Base-by-base conservation (phyloP, 2,888 invertebrate genomes). In the Agonopterix subpropinquella region DNA sequence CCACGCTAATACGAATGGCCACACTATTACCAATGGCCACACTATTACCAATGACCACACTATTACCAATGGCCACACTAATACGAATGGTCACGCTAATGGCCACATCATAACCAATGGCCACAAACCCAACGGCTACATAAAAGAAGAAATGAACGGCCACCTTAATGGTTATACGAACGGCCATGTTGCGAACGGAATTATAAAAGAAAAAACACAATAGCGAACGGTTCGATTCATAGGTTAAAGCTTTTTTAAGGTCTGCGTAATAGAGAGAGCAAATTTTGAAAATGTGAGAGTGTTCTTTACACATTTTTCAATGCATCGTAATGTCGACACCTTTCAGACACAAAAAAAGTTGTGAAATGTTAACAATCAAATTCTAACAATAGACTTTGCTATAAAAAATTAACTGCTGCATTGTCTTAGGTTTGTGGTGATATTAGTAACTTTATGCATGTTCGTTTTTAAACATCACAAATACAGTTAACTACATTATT, bases 201-300 rank as follows among this genome's bases (percentile, higher is more conserved):
- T 67, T 67, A 70, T 67, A 18, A 86, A 86, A 65, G 75, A 79
- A 65, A 86, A 86, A 69, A 60, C 77, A 58, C 86, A 81, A 68
- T 86, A 86, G 65, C 55, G 55, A 48, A 48, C 46, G 50, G 37
- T 11, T 42, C 39, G 9, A 28, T 28, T 28, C 4, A 28, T 28
- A 28, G 28, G 28, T 28, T 39, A n/a, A n/a, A 39, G 39, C 4
- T 39, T 39, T 10, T 39, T 39, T 11, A 42, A 41, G 11, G 42
- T 7, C 42, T 42, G 42, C 1, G 28, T 28, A 28, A 28, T 28
- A 28, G 28, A 28, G 28, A 28, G 28, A 28, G 28, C 28, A 28
- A 28, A 28, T 28, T 39, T 39, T 4, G 39, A 39, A n/a, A 39
- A n/a, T 39, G 39, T 39, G 39, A 39, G 39, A n/a, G 39, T n/a